Conservation (phyloP, 2,888 invertebrate genomes). For the Agonopterix arenella region DNA sequence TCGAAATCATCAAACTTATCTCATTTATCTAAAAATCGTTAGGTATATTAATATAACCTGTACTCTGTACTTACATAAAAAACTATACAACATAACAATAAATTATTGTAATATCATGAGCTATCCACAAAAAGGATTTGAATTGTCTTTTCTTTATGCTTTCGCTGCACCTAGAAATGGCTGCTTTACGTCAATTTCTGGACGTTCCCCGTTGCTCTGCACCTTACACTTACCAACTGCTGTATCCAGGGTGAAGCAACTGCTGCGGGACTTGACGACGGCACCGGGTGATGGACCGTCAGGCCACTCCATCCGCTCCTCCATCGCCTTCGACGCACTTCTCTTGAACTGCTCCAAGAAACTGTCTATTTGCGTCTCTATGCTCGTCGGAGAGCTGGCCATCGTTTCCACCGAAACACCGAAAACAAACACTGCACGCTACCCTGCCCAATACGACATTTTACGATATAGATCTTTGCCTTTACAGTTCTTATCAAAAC, state of each 20-base stretch:
- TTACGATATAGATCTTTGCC: constrained; percentile 26
- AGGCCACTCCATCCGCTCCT: constrained; percentile 75
- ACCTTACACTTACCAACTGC: constrained; percentile 47
- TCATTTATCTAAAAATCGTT: no score
- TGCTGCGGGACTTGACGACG: constrained; percentile 69
- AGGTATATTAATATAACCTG: no score
- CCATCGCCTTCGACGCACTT: constrained; percentile 87
- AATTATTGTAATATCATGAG: no score
- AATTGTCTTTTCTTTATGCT: no score
- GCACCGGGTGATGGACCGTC: constrained; percentile 62
- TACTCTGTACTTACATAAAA: no score
- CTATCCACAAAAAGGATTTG: no score
- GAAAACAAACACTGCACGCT: constrained; percentile 70
- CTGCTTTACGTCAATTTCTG: no score
- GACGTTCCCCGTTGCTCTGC: no score
- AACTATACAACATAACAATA: no score
- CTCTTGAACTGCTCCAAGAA: constrained; percentile 89
- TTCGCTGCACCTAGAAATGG: no score
- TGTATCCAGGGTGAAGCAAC: constrained; percentile 65
- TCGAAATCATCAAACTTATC: no score
- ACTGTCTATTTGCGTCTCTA: constrained; percentile 90
- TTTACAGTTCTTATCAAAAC: constrained; percentile 21
- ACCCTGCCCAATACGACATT: constrained; percentile 47
- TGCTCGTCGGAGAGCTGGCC: constrained; percentile 82
- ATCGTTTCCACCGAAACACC: constrained; percentile 74